These are phyloP conservation scores for Chaetops frenatus DNA, from an alignment of 2,113 vertebrate genomes.

Conservation along the genomic window DNA sequence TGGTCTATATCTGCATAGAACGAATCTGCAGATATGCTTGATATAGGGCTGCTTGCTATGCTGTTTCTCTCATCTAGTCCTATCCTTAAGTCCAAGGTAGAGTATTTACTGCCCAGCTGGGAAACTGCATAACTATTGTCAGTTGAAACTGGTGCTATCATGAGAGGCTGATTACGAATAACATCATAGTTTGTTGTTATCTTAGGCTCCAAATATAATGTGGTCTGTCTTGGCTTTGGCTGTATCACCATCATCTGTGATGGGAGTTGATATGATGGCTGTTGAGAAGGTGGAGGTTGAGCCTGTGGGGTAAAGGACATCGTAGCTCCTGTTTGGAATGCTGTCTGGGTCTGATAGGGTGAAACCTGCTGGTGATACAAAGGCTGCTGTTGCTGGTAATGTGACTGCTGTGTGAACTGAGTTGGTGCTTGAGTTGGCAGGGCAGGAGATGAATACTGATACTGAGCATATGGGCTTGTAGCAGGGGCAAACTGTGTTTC, in stretches of 20 bases:
- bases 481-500: conserved; percentile 89
- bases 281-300: conserved; percentile 79
- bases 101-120: conserved; percentile 88
- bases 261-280: conserved; percentile 85
- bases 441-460: conserved; percentile 85
- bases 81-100: conserved; percentile 88
- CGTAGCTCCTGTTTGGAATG: conserved; percentile 89
- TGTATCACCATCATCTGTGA: conserved; percentile 90
- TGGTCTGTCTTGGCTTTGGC: conserved; percentile 85
- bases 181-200: conserved; percentile 94
- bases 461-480: conserved; percentile 90
- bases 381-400: conserved; percentile 88
- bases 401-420: conserved; percentile 87
- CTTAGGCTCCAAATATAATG: conserved; percentile 90
- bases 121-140: conserved; percentile 86
- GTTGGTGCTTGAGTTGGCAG: conserved; percentile 88
- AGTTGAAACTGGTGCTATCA: conserved; percentile 90
- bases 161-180: conserved; percentile 89
- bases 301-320: conserved; percentile 88
- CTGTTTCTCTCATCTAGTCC: conserved; percentile 91
- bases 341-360: conserved; percentile 89
- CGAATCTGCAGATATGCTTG: conserved; percentile 94
- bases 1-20: conserved; percentile 97
- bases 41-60: conserved; percentile 94
- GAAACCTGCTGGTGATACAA: conserved; percentile 91